Evolutionary conservation across 1,140 invertebrate genomes (phyloP).

Genomic region (Onthophagus taurus): DNA sequence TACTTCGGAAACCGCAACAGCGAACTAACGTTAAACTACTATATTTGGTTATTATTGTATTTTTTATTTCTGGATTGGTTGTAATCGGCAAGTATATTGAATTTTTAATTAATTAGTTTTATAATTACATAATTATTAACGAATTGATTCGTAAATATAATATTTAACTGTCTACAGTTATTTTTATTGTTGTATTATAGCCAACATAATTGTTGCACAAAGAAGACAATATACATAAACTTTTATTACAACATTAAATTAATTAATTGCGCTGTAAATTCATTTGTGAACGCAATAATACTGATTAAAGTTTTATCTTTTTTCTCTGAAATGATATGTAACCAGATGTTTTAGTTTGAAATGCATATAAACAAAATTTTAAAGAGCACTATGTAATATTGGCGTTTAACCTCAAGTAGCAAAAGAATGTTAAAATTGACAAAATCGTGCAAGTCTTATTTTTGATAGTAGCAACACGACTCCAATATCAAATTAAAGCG

Average conservation of each 20-base stretch:
- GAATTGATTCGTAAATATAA: not conserved
- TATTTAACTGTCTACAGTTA: not conserved
- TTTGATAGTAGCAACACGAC: too few relatives aligned
- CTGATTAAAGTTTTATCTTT: too few relatives aligned
- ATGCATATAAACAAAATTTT: too few relatives aligned
- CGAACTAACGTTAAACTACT: constrained; percentile 26
- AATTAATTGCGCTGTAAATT: too few relatives aligned
- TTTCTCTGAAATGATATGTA: too few relatives aligned
- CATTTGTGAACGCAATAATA: too few relatives aligned
- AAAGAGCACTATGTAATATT: too few relatives aligned
- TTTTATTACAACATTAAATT: not conserved
- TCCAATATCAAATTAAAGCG: too few relatives aligned
- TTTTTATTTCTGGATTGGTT: constrained; percentile 26
- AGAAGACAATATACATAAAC: not conserved
- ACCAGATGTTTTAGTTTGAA: too few relatives aligned
- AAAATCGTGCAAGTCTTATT: too few relatives aligned
- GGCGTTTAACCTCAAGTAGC: too few relatives aligned
- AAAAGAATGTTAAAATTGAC: too few relatives aligned
- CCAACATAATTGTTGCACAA: not conserved
- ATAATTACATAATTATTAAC: not conserved
- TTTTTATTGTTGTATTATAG: not conserved
- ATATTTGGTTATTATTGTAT: constrained; percentile 21
- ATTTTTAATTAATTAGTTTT: not conserved
- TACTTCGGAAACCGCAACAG: constrained; percentile 25
- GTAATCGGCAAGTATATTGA: constrained; percentile 19